Evolutionary conservation across 2,888 invertebrate genomes (phyloP).

Genomic region (Lobophora halterata): DNA sequence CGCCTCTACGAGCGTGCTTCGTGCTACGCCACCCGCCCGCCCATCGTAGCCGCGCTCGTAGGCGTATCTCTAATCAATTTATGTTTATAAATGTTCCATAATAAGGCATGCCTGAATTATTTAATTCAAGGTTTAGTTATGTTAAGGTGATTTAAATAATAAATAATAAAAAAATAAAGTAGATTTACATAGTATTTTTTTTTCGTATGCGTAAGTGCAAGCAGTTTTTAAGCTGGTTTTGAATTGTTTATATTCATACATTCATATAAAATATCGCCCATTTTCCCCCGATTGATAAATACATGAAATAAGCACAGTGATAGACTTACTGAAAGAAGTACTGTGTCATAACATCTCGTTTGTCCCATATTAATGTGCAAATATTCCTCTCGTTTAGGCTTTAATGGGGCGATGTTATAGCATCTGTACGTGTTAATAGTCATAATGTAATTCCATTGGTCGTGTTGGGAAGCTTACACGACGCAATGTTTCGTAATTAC

Average conservation of each 20-base stretch:
- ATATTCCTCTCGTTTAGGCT: conserved; percentile 10
- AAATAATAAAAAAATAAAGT: too few species aligned
- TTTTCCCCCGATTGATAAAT: too few species aligned
- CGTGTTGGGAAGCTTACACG: conserved; percentile 4
- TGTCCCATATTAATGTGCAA: conserved; percentile 9
- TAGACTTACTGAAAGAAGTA: too few species aligned
- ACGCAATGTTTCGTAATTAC: not conserved
- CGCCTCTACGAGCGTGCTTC: conserved; percentile 36
- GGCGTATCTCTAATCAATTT: conserved; percentile 16
- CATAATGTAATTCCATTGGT: conserved; percentile 8
- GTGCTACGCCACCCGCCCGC: too few species aligned
- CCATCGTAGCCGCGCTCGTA: conserved; percentile 26
- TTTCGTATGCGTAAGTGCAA: too few species aligned
- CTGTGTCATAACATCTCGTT: conserved; percentile 5
- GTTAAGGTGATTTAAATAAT: too few species aligned
- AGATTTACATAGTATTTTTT: too few species aligned
- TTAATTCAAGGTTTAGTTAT: conserved; percentile 12
- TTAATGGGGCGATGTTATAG: conserved; percentile 12
- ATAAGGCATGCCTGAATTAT: not conserved
- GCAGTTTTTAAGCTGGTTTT: too few species aligned
- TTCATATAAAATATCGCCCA: too few species aligned
- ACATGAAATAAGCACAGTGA: too few species aligned
- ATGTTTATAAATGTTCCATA: conserved; percentile 2
- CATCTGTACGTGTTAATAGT: conserved; percentile 17
- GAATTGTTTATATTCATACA: too few species aligned